Evolutionary conservation across 2,888 invertebrate genomes (phyloP), one percentile per base, ranked within the genome.

Genomic region (Hypsopygia costalis): DNA sequence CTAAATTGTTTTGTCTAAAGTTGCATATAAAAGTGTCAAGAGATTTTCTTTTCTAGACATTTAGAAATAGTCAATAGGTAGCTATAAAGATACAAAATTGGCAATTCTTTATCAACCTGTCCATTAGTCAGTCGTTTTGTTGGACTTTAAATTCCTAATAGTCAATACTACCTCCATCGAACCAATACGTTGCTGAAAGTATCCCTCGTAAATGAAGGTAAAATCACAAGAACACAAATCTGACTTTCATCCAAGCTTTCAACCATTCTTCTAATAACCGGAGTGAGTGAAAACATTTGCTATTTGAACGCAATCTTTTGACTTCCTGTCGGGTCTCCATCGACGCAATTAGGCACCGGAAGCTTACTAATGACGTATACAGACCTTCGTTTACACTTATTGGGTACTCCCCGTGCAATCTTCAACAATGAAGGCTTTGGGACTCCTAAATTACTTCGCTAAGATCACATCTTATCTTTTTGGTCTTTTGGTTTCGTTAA

Each of bases 301-400:
- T 81, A 73, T 83, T 81, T 71, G 70, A 73, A 73, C 59, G 80
- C 86, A 86, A 86, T 88, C 87, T 85, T 85, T 79, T 68, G 73
- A 69, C 78, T 78, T 87, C 87, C 87, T 82, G 76, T 58, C 58
- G 67, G 68, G 69, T 70, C 75, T 71, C 74, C 69, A 74, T 74
- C 66, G 69, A 62, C 65, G 80, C 87, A 87, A 86, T 88, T 86
- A 87, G 75, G 66, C 61, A 55, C 75, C 74, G 87, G 87, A 87
- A 82, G 69, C 59, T 53, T 54, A 51, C 67, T 80, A 80, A 85
- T 80, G 75, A 79, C 64, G 69, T 71, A 64, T 62, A 71, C 70
- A 70, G 69, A 62, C 57, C 63, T 61, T 66, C 56, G 50, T 58
- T 53, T 56, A 62, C 53, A 51, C 51, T 57, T 61, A 51, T 54